phyloP scores from a whole-genome alignment of 2,888 invertebrate species.

The Elmis aenea region DNA sequence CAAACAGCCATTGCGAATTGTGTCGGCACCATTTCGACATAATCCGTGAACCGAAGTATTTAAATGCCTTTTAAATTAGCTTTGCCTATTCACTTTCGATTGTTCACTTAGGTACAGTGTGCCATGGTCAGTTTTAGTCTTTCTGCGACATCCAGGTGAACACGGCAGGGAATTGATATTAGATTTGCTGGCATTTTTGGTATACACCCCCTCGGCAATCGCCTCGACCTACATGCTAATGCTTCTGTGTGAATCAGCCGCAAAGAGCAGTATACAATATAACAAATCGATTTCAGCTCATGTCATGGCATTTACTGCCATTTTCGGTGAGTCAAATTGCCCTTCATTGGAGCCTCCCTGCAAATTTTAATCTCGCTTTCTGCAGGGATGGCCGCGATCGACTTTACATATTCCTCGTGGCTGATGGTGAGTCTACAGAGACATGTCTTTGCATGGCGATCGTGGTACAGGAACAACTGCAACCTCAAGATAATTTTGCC shows the following conservation, averaged over 20 bases:
- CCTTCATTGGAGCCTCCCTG: not conserved
- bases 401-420: slow-evolving; percentile 48
- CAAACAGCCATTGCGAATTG: slow-evolving; percentile 52
- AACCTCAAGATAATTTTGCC: slow-evolving; percentile 40
- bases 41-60: slow-evolving; percentile 44
- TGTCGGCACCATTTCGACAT: slow-evolving; percentile 52
- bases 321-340: slow-evolving; percentile 34
- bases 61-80: not conserved
- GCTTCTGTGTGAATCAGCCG: slow-evolving; percentile 42
- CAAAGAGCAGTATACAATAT: slow-evolving; percentile 33
- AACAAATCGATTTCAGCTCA: slow-evolving; percentile 35
- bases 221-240: slow-evolving; percentile 45
- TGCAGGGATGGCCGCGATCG: slow-evolving; percentile 42
- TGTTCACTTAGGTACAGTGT: slow-evolving; percentile 34
- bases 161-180: slow-evolving; percentile 46
- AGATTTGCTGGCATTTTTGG: slow-evolving; percentile 48
- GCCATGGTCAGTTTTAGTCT: slow-evolving; percentile 42
- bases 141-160: slow-evolving; percentile 44
- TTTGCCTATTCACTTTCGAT: not conserved
- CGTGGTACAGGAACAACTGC: slow-evolving; percentile 42
- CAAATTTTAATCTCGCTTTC: not conserved
- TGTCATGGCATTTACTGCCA: slow-evolving; percentile 39
- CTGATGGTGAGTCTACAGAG: slow-evolving; percentile 40
- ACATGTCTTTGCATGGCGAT: slow-evolving; percentile 42
- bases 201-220: slow-evolving; percentile 52